Evolutionary conservation across 1,140 invertebrate species (phyloP).

Genomic region (Trypoxylus dichotomus): DNA sequence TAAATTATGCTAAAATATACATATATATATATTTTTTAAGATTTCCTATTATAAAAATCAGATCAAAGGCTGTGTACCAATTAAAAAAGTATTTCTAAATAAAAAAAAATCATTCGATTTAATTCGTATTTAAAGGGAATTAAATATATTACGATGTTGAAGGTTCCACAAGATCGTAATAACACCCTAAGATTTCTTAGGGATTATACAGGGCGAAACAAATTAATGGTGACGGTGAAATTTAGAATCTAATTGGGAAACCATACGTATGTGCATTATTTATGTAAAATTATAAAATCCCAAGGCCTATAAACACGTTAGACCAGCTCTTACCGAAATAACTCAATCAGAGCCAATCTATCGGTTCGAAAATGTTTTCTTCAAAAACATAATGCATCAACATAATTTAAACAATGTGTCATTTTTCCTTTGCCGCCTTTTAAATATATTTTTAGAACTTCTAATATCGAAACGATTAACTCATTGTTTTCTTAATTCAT

Average conservation of each 20-base stretch:
- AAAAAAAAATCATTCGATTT: not conserved
- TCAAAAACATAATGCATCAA: constrained; percentile 1
- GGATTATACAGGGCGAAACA: too few relatives aligned
- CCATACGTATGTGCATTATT: too few relatives aligned
- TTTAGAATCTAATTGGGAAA: too few relatives aligned
- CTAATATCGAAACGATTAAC: not conserved
- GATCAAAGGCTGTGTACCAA: too few relatives aligned
- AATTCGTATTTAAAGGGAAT: not conserved
- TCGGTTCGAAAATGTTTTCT: not conserved
- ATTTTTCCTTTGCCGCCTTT: not conserved
- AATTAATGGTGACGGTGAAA: too few relatives aligned
- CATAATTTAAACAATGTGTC: not conserved
- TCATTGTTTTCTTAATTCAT: too few relatives aligned
- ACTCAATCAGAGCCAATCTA: not conserved
- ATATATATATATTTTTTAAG: too few relatives aligned
- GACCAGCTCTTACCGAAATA: not conserved
- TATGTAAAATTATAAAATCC: not conserved
- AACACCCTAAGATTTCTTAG: too few relatives aligned
- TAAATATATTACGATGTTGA: not conserved
- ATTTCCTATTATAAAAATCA: too few relatives aligned
- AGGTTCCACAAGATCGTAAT: not conserved
- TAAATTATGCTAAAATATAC: not conserved
- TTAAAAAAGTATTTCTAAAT: not conserved
- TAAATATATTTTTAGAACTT: not conserved
- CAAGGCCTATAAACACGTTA: not conserved